A percentile compares a stretch with the other conserved stretches of the same genome.
These are phyloP conservation scores for Sebastes matsubarae DNA, from an alignment of 2,797 vertebrate genomes.

Conservation along the genomic window DNA sequence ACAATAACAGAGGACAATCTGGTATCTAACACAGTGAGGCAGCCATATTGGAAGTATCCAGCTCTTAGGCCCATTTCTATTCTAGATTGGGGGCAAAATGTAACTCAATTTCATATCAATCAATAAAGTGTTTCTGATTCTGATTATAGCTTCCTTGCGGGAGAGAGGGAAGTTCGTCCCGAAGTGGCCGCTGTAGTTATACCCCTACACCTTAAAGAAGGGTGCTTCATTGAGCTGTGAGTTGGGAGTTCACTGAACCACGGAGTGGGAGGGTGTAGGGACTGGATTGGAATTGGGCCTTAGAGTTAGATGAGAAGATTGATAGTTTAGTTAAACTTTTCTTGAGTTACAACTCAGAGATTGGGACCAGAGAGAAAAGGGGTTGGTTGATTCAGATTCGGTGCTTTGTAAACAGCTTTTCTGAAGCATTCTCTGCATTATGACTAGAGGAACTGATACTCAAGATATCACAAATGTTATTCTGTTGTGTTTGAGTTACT, in stretches of 20 bases:
- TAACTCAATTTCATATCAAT: too few species aligned
- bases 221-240: too few species aligned
- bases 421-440: neutral
- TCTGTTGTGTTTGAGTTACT: neutral
- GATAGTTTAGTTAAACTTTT: neutral
- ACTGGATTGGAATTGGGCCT: too few species aligned
- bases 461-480: neutral
- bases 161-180: too few species aligned
- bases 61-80: too few species aligned
- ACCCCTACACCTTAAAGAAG: too few species aligned
- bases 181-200: too few species aligned
- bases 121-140: too few species aligned
- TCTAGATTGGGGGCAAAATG: too few species aligned
- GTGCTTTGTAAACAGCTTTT: neutral
- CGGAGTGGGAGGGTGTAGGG: too few species aligned
- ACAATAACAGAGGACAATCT: neutral
- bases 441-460: neutral
- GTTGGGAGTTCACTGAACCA: fast-evolving
- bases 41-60: neutral
- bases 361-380: neutral
- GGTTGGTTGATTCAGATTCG: neutral
- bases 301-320: neutral
- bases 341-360: neutral
- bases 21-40: neutral
- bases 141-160: too few species aligned